Evolutionary conservation across 2,113 vertebrate genomes (phyloP).

Genomic region (Megatriorchis doriae): DNA sequence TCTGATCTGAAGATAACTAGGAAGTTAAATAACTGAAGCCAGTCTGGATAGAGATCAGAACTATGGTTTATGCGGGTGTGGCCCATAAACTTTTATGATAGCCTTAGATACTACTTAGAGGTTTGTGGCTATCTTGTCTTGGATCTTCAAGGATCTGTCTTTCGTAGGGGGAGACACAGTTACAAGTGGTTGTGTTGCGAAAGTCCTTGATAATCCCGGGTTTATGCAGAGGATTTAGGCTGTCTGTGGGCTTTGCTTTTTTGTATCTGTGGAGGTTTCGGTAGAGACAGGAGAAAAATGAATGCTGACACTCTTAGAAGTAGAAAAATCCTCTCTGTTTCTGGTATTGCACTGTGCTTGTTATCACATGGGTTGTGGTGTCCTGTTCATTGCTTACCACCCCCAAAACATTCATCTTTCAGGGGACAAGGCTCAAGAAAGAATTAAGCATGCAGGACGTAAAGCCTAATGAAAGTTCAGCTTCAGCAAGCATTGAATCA

Average conservation of each 20-base stretch:
- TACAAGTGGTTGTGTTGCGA: neutral
- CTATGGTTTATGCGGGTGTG: neutral
- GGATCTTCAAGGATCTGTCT: slow-evolving; percentile 20
- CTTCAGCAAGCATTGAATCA: neutral
- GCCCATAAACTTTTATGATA: slow-evolving; percentile 40
- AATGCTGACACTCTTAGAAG: neutral
- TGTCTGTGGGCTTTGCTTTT: neutral
- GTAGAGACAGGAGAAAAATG: neutral
- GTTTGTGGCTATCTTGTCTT: slow-evolving; percentile 24
- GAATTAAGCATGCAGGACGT: neutral
- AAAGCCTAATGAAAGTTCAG: neutral
- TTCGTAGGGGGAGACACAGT: neutral
- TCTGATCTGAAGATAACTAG: slow-evolving; percentile 14
- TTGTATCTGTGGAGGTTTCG: neutral
- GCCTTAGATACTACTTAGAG: neutral
- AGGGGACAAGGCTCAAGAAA: neutral
- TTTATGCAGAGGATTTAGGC: neutral
- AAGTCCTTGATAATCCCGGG: neutral
- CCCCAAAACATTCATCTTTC: neutral
- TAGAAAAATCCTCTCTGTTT: neutral
- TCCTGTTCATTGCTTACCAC: neutral
- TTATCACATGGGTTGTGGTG: neutral
- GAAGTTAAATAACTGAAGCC: neutral
- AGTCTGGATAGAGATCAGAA: neutral
- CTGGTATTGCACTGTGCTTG: neutral